Percentiles rank a stretch among this genome's conserved stretches.
These are phyloP conservation scores for Propithecus perrieri DNA, from an alignment of 2,797 vertebrate genomes.

Conservation along the genomic window DNA sequence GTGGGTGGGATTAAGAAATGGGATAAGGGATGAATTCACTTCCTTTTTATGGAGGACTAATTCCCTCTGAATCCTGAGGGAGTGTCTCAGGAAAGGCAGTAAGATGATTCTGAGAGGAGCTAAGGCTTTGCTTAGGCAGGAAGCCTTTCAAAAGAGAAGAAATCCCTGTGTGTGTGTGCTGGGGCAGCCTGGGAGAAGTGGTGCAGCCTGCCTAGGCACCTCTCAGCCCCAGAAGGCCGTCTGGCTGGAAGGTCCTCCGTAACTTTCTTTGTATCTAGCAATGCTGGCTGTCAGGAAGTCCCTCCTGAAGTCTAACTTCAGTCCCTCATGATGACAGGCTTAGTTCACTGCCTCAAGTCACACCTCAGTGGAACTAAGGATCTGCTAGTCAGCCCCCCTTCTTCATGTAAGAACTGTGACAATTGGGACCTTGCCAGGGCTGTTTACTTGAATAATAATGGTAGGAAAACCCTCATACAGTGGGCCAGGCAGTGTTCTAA, in stretches of 20 bases:
- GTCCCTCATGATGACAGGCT: accelerated
- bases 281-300: not conserved
- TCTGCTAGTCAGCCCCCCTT: too few species aligned
- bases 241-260: not conserved
- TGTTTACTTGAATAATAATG: not conserved
- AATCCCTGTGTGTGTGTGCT: not conserved
- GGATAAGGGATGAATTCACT: not conserved
- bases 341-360: not conserved
- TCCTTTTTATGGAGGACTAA: not conserved
- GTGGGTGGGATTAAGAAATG: not conserved
- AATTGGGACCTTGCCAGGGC: not conserved
- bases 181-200: accelerated
- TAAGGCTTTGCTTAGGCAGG: not conserved
- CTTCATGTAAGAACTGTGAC: not conserved
- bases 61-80: not conserved
- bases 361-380: not conserved
- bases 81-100: not conserved
- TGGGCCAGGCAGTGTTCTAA: not conserved
- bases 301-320: not conserved
- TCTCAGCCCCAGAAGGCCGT: not conserved
- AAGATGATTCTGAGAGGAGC: not conserved
- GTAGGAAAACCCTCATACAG: not conserved
- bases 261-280: not conserved
- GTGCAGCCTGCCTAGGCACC: too few species aligned
- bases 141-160: not conserved